Conservation (phyloP, 1,140 invertebrate genomes). For the Fragariocoptes setiger region DNA sequence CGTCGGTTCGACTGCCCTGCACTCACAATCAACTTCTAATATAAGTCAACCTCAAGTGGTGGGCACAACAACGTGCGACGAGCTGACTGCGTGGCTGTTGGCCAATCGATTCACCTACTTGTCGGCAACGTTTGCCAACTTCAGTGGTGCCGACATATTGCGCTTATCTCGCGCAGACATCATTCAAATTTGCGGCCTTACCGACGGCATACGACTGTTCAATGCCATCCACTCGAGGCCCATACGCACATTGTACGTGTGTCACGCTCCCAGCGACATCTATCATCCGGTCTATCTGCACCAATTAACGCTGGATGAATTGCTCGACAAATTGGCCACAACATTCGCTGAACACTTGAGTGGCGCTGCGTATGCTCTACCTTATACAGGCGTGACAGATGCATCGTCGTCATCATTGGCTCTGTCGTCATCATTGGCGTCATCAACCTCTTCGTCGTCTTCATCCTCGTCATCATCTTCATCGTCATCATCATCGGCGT, state of each 20-base stretch:
- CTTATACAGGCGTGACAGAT: too few relatives aligned
- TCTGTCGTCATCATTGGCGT: too few relatives aligned
- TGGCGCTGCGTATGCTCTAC: neutral
- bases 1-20: too few relatives aligned
- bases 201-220: slow-evolving; percentile 58
- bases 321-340: slow-evolving; percentile 6
- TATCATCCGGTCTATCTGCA: slow-evolving; percentile 11
- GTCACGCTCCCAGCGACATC: slow-evolving; percentile 7
- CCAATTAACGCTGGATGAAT: slow-evolving; percentile 7
- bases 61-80: slow-evolving; percentile 28
- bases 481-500: too few relatives aligned
- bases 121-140: slow-evolving; percentile 39
- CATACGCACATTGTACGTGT: slow-evolving; percentile 10
- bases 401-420: too few relatives aligned
- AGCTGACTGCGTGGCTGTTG: slow-evolving; percentile 46
- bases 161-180: slow-evolving; percentile 54
- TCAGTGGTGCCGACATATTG: slow-evolving; percentile 50
- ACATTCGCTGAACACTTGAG: neutral
- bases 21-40: neutral
- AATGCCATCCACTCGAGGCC: slow-evolving; percentile 36
- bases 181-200: slow-evolving; percentile 66
- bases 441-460: too few relatives aligned
- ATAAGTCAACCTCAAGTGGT: slow-evolving; percentile 15
- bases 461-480: too few relatives aligned
- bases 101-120: slow-evolving; percentile 39